phyloP scores from a whole-genome alignment of 2,113 vertebrate genomes.

The human region DNA sequence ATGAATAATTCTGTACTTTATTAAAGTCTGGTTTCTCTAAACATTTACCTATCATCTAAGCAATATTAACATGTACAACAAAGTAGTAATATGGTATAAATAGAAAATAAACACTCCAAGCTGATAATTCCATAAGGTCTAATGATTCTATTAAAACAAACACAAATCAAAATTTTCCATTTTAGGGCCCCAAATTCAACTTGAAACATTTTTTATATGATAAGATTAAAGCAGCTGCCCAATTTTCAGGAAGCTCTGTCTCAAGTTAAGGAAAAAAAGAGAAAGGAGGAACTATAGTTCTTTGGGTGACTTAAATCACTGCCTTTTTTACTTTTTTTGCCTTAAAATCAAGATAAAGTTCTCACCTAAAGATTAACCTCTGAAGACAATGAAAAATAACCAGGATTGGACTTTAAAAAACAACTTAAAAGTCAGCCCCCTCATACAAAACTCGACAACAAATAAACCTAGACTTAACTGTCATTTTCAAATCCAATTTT shows the following conservation, averaged over 20 bases:
- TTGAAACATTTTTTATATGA: not conserved
- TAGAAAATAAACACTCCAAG: slow-evolving; percentile 17
- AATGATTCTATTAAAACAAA: slow-evolving; percentile 10
- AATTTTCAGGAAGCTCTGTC: not conserved
- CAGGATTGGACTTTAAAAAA: not conserved
- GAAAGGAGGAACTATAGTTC: not conserved
- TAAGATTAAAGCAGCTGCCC: not conserved
- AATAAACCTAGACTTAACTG: not conserved
- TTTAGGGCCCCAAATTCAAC: not conserved
- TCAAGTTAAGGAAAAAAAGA: not conserved
- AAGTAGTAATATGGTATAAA: not conserved
- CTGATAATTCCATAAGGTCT: slow-evolving; percentile 1
- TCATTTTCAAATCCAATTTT: not conserved
- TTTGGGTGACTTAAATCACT: not conserved
- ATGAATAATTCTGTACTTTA: slow-evolving; percentile 6
- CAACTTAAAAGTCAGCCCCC: not conserved
- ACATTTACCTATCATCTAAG: not conserved
- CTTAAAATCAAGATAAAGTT: slow-evolving; percentile 48
- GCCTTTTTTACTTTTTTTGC: not conserved
- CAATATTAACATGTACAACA: not conserved
- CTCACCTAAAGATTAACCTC: not conserved
- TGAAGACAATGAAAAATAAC: not conserved
- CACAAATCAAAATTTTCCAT: not conserved
- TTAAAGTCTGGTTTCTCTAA: not conserved
- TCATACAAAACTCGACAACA: slow-evolving; percentile 29